phyloP scores from a whole-genome alignment of 2,888 invertebrate genomes.

The Leptopilina syphax region DNA sequence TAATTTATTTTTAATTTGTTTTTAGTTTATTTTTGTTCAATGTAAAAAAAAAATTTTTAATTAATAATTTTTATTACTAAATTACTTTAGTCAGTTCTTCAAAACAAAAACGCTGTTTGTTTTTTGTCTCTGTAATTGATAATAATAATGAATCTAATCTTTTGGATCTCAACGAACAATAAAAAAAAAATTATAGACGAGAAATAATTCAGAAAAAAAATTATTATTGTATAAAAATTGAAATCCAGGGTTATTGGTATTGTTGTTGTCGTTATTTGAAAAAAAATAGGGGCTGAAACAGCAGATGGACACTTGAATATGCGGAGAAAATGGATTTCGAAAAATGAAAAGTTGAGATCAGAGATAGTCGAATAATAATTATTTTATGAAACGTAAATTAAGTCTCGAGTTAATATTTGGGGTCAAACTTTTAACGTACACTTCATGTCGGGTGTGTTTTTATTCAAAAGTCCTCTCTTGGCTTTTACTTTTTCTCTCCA shows the following conservation, averaged over 20 bases:
- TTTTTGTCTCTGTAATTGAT: too few relatives aligned
- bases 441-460: slow-evolving; percentile 11
- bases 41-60: too few relatives aligned
- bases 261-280: slow-evolving; percentile 8
- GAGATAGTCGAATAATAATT: slow-evolving; percentile 42
- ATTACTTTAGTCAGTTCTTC: too few relatives aligned
- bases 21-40: too few relatives aligned
- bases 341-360: slow-evolving; percentile 42
- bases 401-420: slow-evolving; percentile 26
- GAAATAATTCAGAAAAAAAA: too few relatives aligned
- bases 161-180: too few relatives aligned
- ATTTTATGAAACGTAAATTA: slow-evolving; percentile 17
- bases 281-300: slow-evolving; percentile 4
- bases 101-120: too few relatives aligned
- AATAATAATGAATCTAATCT: too few relatives aligned
- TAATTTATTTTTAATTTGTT: too few relatives aligned
- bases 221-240: background rate
- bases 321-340: slow-evolving; percentile 29
- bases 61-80: too few relatives aligned
- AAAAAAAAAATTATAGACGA: too few relatives aligned
- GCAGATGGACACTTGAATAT: slow-evolving; percentile 41
- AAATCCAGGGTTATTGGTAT: slow-evolving; percentile 34
- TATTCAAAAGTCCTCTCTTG: slow-evolving; percentile 41
- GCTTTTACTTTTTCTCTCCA: background rate
- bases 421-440: slow-evolving; percentile 17